Evolutionary conservation across 2,797 vertebrate genomes (phyloP).

Genomic region (Sebastiscus tertius): DNA sequence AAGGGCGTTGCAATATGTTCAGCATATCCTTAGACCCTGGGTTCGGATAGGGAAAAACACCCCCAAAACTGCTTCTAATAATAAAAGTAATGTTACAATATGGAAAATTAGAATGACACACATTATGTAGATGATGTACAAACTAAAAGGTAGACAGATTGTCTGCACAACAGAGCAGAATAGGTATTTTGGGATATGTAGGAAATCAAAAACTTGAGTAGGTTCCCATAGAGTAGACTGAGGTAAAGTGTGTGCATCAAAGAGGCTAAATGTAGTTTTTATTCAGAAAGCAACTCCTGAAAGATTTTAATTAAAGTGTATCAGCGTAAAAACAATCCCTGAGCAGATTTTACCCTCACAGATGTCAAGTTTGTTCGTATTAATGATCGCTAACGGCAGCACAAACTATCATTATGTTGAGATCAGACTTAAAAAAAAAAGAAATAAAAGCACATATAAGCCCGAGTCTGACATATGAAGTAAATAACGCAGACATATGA

Average conservation of each 20-base stretch:
- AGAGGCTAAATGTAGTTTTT: not conserved
- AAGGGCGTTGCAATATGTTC: not conserved
- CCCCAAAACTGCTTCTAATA: not conserved
- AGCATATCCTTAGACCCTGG: too few relatives aligned
- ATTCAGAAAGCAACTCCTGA: not conserved
- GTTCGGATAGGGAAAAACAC: not conserved
- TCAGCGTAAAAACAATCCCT: not conserved
- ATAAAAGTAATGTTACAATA: not conserved
- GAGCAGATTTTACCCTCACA: not conserved
- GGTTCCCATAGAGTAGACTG: not conserved
- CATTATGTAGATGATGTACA: rapidly evolving
- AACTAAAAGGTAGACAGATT: too few relatives aligned
- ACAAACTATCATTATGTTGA: not conserved
- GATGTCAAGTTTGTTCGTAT: not conserved
- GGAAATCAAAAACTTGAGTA: not conserved
- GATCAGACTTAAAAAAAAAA: not conserved
- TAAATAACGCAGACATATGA: constrained; percentile 24
- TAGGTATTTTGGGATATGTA: not conserved
- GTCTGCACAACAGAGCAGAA: not conserved
- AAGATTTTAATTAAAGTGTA: not conserved
- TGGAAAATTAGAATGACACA: not conserved
- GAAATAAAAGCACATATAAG: not conserved
- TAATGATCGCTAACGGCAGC: not conserved
- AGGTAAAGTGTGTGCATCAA: not conserved
- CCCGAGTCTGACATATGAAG: not conserved